Conservation (phyloP, 1,140 invertebrate species). For the Microplitis mediator region DNA sequence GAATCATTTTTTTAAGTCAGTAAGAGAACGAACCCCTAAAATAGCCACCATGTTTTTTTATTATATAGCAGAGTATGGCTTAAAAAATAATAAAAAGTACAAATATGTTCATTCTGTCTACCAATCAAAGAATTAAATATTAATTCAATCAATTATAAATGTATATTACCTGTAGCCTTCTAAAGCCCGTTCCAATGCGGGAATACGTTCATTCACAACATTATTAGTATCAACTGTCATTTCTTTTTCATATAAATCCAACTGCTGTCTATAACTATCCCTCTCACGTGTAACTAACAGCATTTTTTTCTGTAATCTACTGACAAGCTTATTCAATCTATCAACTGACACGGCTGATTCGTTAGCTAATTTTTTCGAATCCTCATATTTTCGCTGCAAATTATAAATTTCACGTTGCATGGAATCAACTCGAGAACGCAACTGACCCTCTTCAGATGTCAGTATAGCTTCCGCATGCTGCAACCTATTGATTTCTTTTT, state of each 20-base stretch:
- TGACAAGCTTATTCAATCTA: constrained; percentile 58
- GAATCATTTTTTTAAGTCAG: neutral
- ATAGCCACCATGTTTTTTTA: too few relatives aligned
- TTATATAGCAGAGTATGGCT: neutral
- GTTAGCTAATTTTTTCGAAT: constrained; percentile 47
- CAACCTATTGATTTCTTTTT: constrained; percentile 54
- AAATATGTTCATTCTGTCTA: too few relatives aligned
- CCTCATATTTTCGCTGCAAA: constrained; percentile 48
- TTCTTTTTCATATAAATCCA: constrained; percentile 85
- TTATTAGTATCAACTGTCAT: constrained; percentile 61
- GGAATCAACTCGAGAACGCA: constrained; percentile 48
- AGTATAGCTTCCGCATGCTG: constrained; percentile 52
- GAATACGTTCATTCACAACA: constrained; percentile 46
- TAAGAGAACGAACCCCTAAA: constrained; percentile 3
- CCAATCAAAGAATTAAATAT: too few relatives aligned
- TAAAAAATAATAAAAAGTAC: too few relatives aligned
- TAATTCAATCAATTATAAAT: too few relatives aligned
- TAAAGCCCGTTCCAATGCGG: constrained; percentile 49
- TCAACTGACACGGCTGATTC: constrained; percentile 49
- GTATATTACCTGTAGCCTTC: constrained; percentile 51
- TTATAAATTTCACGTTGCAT: constrained; percentile 44
- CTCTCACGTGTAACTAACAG: constrained; percentile 75
- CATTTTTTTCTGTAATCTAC: constrained; percentile 63
- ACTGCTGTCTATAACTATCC: constrained; percentile 75
- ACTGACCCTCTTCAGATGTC: constrained; percentile 52